phyloP scores from a whole-genome alignment of 2,888 invertebrate genomes.

The Halocaridina rubra region DNA sequence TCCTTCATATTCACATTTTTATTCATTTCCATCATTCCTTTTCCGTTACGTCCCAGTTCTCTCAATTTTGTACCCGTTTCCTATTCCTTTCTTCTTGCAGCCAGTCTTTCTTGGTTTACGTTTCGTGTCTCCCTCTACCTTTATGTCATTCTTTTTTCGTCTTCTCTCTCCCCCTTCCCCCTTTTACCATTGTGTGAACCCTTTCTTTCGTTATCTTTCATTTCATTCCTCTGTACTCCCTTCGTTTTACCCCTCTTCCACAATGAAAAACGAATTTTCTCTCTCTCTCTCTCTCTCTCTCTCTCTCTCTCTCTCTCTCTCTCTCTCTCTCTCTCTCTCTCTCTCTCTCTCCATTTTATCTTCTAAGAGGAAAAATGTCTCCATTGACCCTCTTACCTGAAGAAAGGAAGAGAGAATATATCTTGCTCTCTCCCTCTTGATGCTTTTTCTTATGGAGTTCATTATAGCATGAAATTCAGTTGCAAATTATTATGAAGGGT shows the following conservation, averaged over 20 bases:
- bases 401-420: too few species aligned
- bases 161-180: background rate
- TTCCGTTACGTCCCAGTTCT: background rate
- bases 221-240: background rate
- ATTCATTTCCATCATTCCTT: background rate
- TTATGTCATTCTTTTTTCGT: background rate
- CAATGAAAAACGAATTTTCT: background rate
- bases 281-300: conserved; percentile 17
- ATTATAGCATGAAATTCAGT: too few species aligned
- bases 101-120: background rate
- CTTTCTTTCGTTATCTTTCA: too few species aligned
- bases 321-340: background rate
- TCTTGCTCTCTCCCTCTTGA: background rate
- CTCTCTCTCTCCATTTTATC: background rate
- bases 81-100: background rate
- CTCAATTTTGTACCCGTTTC: background rate
- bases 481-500: too few species aligned
- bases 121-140: background rate
- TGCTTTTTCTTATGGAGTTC: too few species aligned
- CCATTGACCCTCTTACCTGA: too few species aligned
- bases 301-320: conserved; percentile 7
- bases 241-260: background rate
- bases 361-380: too few species aligned
- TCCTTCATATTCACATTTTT: too few species aligned
- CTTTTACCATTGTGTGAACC: background rate